Evolutionary conservation across 2,888 invertebrate species (phyloP).

Genomic region (Mesoligia furuncula): DNA sequence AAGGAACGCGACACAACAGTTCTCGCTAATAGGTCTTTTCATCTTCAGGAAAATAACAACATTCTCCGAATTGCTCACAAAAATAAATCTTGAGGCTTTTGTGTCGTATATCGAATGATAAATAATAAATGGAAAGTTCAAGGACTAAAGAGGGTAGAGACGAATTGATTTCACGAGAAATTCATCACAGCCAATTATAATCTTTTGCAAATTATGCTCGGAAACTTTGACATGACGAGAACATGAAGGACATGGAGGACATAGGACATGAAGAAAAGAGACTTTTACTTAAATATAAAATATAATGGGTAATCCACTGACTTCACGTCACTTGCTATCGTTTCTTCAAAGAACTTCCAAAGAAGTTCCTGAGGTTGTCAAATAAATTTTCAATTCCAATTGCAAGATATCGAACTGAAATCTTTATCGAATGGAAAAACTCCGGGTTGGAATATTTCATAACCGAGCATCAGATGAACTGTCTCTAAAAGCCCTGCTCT

Average conservation of each 20-base stretch:
- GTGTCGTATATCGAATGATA: slow-evolving; percentile 8
- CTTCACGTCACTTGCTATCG: background rate
- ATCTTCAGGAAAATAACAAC: slow-evolving; percentile 27
- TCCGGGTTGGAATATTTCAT: background rate
- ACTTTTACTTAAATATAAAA: background rate
- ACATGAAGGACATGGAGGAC: too few species aligned
- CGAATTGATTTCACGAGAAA: slow-evolving; percentile 10
- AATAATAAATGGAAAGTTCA: slow-evolving; percentile 34
- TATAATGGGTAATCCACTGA: background rate
- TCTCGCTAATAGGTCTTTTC: slow-evolving; percentile 47
- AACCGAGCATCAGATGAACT: background rate
- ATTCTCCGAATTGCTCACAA: slow-evolving; percentile 20
- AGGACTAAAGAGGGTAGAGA: slow-evolving; percentile 11
- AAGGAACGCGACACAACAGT: slow-evolving; percentile 44
- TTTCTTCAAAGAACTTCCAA: background rate
- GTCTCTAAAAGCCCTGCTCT: background rate
- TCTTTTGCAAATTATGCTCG: background rate
- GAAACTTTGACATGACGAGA: background rate
- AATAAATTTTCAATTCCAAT: background rate
- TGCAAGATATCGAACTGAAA: background rate
- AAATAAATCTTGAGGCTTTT: slow-evolving; percentile 39
- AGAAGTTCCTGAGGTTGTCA: background rate
- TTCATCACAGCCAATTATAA: slow-evolving; percentile 20
- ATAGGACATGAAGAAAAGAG: background rate
- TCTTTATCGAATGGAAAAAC: background rate